Evolutionary conservation across 2,113 vertebrate species (phyloP).

Genomic region (Engraulis encrasicolus): DNA sequence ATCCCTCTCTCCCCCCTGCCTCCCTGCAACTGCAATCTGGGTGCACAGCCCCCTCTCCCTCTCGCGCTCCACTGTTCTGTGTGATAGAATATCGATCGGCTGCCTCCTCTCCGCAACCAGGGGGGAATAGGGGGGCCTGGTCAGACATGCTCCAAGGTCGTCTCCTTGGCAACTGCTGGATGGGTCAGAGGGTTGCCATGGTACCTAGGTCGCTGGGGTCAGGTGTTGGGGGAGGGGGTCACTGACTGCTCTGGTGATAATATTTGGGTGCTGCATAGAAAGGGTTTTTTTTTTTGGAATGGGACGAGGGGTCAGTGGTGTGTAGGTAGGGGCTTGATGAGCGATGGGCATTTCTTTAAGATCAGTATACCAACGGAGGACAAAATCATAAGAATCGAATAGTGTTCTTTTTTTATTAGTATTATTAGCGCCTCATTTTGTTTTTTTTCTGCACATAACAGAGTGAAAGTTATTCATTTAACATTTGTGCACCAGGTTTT

Average conservation of each 20-base stretch:
- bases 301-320: background rate
- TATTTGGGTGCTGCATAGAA: slow-evolving; percentile 45
- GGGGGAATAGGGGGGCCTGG: slow-evolving; percentile 63
- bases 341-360: slow-evolving; percentile 2
- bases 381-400: background rate
- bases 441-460: background rate
- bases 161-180: slow-evolving; percentile 78
- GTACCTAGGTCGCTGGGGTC: slow-evolving; percentile 75
- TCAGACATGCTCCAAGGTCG: slow-evolving; percentile 81
- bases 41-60: slow-evolving; percentile 63
- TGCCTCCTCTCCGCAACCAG: slow-evolving; percentile 70
- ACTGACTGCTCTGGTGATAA: slow-evolving; percentile 45
- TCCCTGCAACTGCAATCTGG: slow-evolving; percentile 49
- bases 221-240: slow-evolving; percentile 61
- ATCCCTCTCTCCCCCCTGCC: slow-evolving; percentile 43
- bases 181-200: slow-evolving; percentile 80
- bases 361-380: background rate
- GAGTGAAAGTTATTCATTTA: background rate
- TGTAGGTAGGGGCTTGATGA: background rate
- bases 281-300: background rate
- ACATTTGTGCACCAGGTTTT: background rate
- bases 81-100: slow-evolving; percentile 84
- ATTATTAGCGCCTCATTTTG: background rate
- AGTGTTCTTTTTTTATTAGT: background rate
- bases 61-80: slow-evolving; percentile 83